Evolutionary conservation across 2,797 vertebrate genomes (phyloP).

Genomic region (Cichlasoma orientale): DNA sequence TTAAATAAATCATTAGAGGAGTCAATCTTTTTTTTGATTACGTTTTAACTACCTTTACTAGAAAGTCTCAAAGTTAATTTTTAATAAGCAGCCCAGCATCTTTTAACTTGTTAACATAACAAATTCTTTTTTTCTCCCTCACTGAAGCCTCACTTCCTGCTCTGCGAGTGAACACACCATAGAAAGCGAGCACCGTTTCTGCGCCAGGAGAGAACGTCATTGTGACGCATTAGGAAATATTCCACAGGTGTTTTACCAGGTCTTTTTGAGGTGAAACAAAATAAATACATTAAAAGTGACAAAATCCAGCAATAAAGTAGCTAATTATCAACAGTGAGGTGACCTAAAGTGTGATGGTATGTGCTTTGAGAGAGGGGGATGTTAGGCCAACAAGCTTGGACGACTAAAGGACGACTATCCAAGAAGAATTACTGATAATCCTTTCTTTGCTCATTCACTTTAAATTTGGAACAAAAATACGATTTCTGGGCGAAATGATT

Average conservation of each 20-base stretch:
- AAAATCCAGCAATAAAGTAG: no score
- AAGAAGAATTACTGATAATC: no score
- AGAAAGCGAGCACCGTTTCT: not conserved
- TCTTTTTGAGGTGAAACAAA: not conserved
- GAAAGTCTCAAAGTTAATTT: not conserved
- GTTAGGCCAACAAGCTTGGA: no score
- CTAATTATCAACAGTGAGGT: no score
- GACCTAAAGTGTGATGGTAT: not conserved
- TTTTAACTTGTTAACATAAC: not conserved
- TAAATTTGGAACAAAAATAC: no score
- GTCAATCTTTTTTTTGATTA: no score
- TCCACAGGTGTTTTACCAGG: not conserved
- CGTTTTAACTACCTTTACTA: not conserved
- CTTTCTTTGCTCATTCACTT: no score
- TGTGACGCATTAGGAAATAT: rapidly evolving
- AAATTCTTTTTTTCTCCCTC: no score
- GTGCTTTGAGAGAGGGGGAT: not conserved
- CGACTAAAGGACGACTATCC: no score
- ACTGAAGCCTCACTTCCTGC: no score
- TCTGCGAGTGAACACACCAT: not conserved
- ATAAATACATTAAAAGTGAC: not conserved
- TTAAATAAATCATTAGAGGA: rapidly evolving
- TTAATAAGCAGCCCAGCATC: not conserved
- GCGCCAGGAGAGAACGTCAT: not conserved
- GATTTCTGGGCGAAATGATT: not conserved